Conservation (phyloP, 2,113 vertebrate species). For the Corythaixoides concolor region DNA sequence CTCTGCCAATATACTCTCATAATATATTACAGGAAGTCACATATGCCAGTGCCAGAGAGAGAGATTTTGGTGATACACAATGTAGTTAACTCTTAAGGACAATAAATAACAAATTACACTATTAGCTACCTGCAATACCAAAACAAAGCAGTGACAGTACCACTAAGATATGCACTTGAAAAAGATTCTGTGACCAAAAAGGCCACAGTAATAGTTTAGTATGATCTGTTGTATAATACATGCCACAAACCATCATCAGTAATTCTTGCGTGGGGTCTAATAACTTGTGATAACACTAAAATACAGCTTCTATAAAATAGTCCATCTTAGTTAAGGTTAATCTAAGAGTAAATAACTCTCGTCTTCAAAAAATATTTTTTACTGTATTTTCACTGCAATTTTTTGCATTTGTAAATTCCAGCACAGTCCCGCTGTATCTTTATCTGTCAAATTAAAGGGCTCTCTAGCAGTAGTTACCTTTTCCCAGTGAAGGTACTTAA, state of each 20-base stretch:
- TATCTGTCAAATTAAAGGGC: not conserved
- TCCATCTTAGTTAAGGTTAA: not conserved
- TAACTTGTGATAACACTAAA: not conserved
- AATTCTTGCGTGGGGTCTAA: not conserved
- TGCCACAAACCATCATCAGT: not conserved
- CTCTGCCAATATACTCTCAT: not conserved
- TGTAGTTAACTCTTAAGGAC: not conserved
- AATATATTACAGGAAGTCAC: not conserved
- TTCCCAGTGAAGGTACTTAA: not conserved
- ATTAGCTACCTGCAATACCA: not conserved
- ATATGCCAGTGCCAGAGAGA: not conserved
- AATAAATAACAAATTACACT: not conserved
- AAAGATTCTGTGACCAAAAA: not conserved
- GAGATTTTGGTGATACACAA: not conserved
- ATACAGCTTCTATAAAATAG: not conserved
- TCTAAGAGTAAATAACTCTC: not conserved
- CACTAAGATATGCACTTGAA: not conserved
- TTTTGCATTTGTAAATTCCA: not conserved
- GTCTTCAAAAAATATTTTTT: not conserved
- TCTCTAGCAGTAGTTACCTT: not conserved
- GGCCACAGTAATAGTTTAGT: not conserved
- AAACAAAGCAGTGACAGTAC: not conserved
- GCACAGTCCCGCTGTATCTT: not conserved
- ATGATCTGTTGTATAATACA: not conserved
- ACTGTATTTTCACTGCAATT: not conserved